These are phyloP conservation scores for Sarcophaga bullata DNA, from an alignment of 1,140 invertebrate species.

Conservation along the genomic window DNA sequence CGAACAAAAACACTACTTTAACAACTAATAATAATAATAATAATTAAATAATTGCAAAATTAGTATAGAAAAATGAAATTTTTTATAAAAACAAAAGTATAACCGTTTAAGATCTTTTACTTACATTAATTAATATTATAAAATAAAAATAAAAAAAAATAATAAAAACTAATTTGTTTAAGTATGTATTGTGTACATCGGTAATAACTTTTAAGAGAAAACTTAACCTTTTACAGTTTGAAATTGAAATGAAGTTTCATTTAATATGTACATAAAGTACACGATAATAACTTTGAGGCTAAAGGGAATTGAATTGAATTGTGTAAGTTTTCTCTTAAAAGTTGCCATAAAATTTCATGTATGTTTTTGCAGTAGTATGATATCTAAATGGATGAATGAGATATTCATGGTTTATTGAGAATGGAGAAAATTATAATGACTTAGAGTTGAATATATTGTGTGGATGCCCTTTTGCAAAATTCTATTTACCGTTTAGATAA, in stretches of 20 bases:
- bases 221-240: too few species aligned
- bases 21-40: conserved; percentile 5
- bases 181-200: conserved; percentile 14
- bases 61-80: conserved; percentile 9
- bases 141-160: conserved; percentile 17
- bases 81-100: conserved; percentile 42
- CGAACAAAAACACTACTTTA: conserved; percentile 44
- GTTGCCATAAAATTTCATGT: neutral
- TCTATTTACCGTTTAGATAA: conserved; percentile 38
- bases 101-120: conserved; percentile 63
- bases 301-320: neutral
- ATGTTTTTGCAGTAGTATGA: neutral
- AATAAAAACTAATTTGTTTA: conserved; percentile 11
- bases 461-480: conserved; percentile 22
- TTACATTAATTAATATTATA: neutral
- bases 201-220: neutral
- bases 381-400: neutral
- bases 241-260: too few species aligned
- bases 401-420: conserved; percentile 26
- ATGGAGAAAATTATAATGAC: conserved; percentile 17
- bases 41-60: conserved; percentile 24
- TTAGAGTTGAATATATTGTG: conserved; percentile 32
- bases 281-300: too few species aligned
- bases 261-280: too few species aligned
- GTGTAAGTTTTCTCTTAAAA: conserved; percentile 5